Conservation (phyloP, 1,140 invertebrate species). For the Pteromalus puparum region DNA sequence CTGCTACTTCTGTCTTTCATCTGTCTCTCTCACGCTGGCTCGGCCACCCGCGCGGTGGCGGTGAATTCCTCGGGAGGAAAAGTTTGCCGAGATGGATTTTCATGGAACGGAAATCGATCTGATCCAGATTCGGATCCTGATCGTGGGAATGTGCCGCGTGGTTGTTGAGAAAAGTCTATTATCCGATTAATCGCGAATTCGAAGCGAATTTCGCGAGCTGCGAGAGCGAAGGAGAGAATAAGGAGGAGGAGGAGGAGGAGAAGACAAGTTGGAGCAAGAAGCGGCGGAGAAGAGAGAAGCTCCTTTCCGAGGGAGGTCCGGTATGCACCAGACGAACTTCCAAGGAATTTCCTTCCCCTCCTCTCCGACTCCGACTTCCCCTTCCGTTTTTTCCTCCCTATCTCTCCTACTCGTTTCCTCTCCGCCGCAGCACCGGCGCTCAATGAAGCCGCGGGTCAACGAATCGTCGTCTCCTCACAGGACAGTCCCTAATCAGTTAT, state of each 20-base stretch:
- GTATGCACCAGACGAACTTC: conserved; percentile 52
- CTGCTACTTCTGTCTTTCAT: conserved; percentile 16
- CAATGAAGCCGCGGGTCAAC: conserved; percentile 44
- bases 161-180: background rate
- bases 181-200: background rate
- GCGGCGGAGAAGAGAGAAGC: background rate
- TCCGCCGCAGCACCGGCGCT: too few species aligned
- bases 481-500: conserved; percentile 31
- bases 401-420: background rate
- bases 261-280: background rate
- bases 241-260: background rate
- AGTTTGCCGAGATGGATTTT: background rate
- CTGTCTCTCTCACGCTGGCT: background rate
- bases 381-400: background rate
- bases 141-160: too few species aligned
- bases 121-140: too few species aligned
- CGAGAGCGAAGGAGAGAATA: background rate
- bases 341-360: conserved; percentile 48
- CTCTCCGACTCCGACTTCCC: background rate
- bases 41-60: too few species aligned
- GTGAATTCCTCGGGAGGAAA: background rate
- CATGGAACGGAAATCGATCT: too few species aligned
- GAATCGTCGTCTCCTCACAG: background rate
- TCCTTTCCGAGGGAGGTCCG: conserved; percentile 45
- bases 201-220: background rate